phyloP scores from a whole-genome alignment of 2,797 vertebrate species.

The Saguinus oedipus region DNA sequence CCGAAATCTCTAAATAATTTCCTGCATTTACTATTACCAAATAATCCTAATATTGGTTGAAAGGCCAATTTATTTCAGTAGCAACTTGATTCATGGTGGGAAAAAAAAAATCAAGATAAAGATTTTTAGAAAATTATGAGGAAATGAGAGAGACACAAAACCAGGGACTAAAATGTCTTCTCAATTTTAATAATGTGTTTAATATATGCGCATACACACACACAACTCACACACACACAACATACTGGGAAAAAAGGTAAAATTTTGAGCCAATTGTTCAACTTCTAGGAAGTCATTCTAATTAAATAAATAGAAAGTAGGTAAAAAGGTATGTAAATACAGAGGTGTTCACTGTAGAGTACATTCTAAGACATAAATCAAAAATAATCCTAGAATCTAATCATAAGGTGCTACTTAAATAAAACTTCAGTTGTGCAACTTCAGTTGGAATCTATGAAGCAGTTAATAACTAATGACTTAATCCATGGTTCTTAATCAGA shows the following conservation, averaged over 20 bases:
- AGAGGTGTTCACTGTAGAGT: background rate
- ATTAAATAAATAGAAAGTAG: background rate
- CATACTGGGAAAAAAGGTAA: background rate
- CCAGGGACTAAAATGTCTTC: background rate
- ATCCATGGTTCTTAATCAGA: background rate
- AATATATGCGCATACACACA: background rate
- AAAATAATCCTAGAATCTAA: background rate
- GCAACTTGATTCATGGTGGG: background rate
- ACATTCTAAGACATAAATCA: background rate
- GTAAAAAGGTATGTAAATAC: background rate
- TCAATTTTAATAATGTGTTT: background rate
- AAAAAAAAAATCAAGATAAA: background rate
- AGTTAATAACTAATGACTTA: background rate
- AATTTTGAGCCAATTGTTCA: background rate
- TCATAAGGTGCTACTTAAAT: background rate
- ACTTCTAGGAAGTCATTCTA: background rate
- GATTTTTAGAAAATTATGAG: background rate
- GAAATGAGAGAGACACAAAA: background rate
- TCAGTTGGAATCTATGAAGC: background rate
- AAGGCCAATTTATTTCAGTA: background rate
- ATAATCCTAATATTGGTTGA: background rate
- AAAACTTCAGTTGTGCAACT: background rate
- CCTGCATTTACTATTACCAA: background rate
- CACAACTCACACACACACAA: background rate
- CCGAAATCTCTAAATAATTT: background rate